phyloP scores from a whole-genome alignment of 2,888 invertebrate genomes.

The Oxystoma pomonae region DNA sequence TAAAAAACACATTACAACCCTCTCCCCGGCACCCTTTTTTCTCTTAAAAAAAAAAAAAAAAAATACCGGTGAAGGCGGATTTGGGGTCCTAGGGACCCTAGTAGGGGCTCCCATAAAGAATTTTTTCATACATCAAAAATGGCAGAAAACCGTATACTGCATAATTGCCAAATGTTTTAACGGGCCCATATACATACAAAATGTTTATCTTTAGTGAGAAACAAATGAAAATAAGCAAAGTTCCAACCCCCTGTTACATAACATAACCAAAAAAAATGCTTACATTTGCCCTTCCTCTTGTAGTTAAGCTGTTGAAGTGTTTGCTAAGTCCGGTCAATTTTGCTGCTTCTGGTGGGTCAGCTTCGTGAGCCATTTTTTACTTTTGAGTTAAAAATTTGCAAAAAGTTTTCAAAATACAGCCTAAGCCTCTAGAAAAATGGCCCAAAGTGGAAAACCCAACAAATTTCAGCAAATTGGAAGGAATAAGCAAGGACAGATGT shows the following conservation, averaged over 20 bases:
- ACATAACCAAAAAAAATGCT: conserved; percentile 5
- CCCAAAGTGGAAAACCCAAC: not conserved
- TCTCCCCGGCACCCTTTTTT: too few species aligned
- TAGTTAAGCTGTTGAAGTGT: conserved; percentile 23
- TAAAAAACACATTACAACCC: too few species aligned
- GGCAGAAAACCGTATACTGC: too few species aligned
- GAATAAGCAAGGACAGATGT: not conserved
- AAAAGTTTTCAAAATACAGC: not conserved
- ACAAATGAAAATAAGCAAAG: not conserved
- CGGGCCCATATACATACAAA: too few species aligned
- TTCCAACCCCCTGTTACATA: not conserved
- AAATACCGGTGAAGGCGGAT: too few species aligned
- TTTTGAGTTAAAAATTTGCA: not conserved
- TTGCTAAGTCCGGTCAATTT: conserved; percentile 19
- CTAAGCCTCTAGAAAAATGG: not conserved
- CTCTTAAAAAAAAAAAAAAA: too few species aligned
- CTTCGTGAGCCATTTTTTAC: conserved; percentile 15
- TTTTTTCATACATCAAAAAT: too few species aligned
- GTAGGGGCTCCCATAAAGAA: too few species aligned
- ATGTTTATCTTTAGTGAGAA: not conserved
- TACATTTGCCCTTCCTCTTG: conserved; percentile 23
- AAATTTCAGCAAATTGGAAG: not conserved
- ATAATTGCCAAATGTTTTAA: too few species aligned
- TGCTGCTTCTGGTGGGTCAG: conserved; percentile 22
- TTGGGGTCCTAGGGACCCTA: too few species aligned